phyloP scores from a whole-genome alignment of 1,140 invertebrate species.

The Eumaeus atala region DNA sequence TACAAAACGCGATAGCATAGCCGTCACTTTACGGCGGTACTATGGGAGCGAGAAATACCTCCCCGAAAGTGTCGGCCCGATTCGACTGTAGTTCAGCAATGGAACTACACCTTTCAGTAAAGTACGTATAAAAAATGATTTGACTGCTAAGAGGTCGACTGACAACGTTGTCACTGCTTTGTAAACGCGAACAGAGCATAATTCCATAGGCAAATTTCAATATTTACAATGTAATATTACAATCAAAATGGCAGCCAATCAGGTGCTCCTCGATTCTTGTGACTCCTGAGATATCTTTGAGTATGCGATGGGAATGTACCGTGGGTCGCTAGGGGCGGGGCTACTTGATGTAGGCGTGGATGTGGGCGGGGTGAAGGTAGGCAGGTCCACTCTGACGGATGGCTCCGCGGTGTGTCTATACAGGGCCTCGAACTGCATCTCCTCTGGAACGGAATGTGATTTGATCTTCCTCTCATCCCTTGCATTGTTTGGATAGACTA shows the following conservation, averaged over 20 bases:
- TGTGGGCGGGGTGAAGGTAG: constrained; percentile 63
- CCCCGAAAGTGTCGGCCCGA: no score
- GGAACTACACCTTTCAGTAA: no score
- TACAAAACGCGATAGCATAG: no score
- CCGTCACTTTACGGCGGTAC: no score
- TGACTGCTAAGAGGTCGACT: no score
- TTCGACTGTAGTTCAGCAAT: no score
- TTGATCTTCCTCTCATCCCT: constrained; percentile 68
- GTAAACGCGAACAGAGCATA: no score
- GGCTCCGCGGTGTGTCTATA: constrained; percentile 59
- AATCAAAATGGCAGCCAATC: constrained; percentile 4
- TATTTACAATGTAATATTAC: constrained; percentile 12
- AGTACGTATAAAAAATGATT: no score
- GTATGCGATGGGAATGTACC: constrained; percentile 7
- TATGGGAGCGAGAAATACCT: no score
- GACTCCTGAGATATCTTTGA: background rate
- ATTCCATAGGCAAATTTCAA: background rate
- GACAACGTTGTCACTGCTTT: no score
- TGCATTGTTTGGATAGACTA: constrained; percentile 68
- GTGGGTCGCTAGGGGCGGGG: background rate
- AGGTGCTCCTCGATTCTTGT: constrained; percentile 16
- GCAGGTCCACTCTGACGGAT: constrained; percentile 56
- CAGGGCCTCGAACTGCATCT: constrained; percentile 66
- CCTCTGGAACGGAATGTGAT: constrained; percentile 64
- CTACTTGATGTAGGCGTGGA: constrained; percentile 22